Base-by-base conservation (phyloP, 1,140 invertebrate genomes). In the Habropoda laboriosa region DNA sequence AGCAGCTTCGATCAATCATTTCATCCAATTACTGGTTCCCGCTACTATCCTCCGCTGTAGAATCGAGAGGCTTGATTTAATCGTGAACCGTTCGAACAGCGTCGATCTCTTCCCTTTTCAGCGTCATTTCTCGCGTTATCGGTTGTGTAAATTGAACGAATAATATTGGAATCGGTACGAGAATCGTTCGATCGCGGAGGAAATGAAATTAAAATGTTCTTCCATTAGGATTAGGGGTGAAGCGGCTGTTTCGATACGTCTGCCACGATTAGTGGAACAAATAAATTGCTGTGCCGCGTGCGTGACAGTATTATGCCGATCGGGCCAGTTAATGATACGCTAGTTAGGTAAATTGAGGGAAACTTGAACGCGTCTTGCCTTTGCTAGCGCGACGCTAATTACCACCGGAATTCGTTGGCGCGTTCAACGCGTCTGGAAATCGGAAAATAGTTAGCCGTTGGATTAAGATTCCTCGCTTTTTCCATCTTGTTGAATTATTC, bases 1-100 rank as follows among this genome's bases (percentile, higher is more conserved):
- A 78, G 77, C 61, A 76, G 42, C 45, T 74, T 78, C 77, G 53
- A 53, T 74, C 63, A 71, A 74, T 72, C 84, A 45, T 78, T 66
- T 40, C 57, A 67, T 82, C 76, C 76, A 80, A 82, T 86, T 82
- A 83, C 63, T 57, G 49, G 55, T 21, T 32, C 72, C n/a, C 76
- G 35, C 58, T 53, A 51, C 72, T 79, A 72, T 63, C 35, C 35
- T 27, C 6, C 38, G 30, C 12, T 42, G n/a, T n/a, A 45, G 35
- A 24, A 32, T 24, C 24, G 24, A 32, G 21, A 60, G 16, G n/a
- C 60, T 51, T 38, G 27, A 51, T 71, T 30, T 5, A 49, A 68
- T 63, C 51, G 45, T 30, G 49, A 21, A 5, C 27, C 32, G 42
- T n/a, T 60, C 5, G 42, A 5, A n/a, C 27, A 10, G 30, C 42